A percentile compares a stretch with the other conserved stretches of the same genome.
Evolutionary conservation across 1,140 invertebrate species (phyloP).

Genomic region (Musca domestica): DNA sequence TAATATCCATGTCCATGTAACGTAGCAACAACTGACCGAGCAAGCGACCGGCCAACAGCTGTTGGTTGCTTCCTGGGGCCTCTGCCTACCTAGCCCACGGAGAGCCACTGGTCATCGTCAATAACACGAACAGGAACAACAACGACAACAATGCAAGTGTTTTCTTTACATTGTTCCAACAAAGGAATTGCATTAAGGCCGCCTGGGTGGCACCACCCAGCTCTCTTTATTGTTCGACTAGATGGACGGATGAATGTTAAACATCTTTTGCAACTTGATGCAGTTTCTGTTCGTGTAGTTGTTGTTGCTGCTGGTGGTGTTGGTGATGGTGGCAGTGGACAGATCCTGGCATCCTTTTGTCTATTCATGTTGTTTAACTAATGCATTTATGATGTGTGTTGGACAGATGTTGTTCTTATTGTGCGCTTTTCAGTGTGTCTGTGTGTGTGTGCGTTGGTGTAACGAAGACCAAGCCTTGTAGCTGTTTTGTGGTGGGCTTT

Average conservation of each 20-base stretch:
- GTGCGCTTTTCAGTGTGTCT: background rate
- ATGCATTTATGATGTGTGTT: constrained; percentile 30
- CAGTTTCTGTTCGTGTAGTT: too few relatives aligned
- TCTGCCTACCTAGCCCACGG: background rate
- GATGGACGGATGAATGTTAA: background rate
- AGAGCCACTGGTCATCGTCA: background rate
- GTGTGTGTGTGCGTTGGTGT: background rate
- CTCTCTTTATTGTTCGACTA: too few relatives aligned
- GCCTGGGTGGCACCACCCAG: too few relatives aligned
- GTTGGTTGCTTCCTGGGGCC: constrained; percentile 4
- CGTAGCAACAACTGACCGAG: too few relatives aligned
- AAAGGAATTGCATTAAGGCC: too few relatives aligned
- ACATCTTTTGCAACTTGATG: background rate
- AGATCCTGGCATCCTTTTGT: background rate
- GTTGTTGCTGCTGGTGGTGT: background rate
- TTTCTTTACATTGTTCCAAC: too few relatives aligned
- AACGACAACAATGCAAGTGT: background rate
- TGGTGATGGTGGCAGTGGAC: background rate
- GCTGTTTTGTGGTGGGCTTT: background rate
- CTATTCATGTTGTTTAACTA: constrained; percentile 23
- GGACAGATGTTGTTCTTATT: constrained; percentile 15
- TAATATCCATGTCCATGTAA: background rate
- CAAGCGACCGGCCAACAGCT: background rate
- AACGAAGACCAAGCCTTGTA: background rate
- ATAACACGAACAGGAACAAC: background rate